phyloP scores from a whole-genome alignment of 2,797 vertebrate genomes.

The Sylvia borin region DNA sequence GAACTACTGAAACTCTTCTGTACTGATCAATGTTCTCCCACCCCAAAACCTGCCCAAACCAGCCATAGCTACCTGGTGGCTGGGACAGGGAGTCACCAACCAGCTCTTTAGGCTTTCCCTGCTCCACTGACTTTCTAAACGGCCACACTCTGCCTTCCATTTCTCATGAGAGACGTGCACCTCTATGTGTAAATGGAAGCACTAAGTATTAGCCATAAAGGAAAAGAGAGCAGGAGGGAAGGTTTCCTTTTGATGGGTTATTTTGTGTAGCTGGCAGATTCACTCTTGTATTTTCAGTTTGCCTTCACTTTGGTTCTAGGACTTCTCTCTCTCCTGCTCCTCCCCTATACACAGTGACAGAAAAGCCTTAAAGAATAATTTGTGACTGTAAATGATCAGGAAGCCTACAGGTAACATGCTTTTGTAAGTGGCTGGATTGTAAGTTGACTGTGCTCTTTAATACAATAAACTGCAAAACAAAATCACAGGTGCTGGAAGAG shows the following conservation, averaged over 20 bases:
- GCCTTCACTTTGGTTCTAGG: background rate
- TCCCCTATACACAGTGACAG: background rate
- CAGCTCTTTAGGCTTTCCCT: background rate
- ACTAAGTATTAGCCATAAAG: background rate
- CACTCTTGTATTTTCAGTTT: background rate
- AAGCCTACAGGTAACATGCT: background rate
- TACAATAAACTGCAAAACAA: background rate
- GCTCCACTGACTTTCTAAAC: background rate
- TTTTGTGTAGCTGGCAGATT: background rate
- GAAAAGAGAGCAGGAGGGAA: background rate
- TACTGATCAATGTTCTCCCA: background rate
- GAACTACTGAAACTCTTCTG: background rate
- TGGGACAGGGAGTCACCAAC: background rate
- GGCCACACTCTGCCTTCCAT: background rate
- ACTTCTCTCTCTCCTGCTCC: background rate
- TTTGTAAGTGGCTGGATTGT: background rate
- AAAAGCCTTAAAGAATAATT: constrained; percentile 9
- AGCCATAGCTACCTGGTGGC: background rate
- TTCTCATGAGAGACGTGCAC: background rate
- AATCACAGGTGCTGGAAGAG: constrained; percentile 30
- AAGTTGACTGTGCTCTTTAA: background rate
- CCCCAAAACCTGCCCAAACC: background rate
- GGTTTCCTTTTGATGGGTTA: background rate
- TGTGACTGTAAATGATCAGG: background rate
- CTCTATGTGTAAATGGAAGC: background rate